These are phyloP conservation scores for Xestia ashworthii DNA, from an alignment of 2,888 invertebrate species.

Conservation along the genomic window DNA sequence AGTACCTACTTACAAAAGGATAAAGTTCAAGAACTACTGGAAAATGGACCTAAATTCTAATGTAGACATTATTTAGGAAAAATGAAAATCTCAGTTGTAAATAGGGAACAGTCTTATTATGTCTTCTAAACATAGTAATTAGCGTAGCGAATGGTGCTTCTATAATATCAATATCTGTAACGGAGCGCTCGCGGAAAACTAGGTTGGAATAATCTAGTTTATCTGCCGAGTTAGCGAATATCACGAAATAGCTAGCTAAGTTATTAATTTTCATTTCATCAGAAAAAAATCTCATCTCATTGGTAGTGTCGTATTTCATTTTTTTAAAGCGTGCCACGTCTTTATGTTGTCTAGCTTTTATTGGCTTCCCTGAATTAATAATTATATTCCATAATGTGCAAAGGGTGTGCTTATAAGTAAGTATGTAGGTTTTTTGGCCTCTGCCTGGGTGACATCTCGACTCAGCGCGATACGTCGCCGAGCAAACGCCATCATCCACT, in stretches of 20 bases:
- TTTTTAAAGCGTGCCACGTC: not conserved
- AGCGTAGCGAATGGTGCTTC: constrained; percentile 52
- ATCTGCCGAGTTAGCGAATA: constrained; percentile 76
- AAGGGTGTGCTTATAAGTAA: not conserved
- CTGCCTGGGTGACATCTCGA: not conserved
- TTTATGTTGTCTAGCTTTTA: not conserved
- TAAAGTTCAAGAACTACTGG: not conserved
- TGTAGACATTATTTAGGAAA: not conserved
- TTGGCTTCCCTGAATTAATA: not conserved
- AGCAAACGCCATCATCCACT: not conserved
- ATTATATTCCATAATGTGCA: not conserved
- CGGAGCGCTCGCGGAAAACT: constrained; percentile 71
- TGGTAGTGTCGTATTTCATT: not conserved
- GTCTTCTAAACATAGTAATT: not conserved
- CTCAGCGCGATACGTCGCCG: not conserved
- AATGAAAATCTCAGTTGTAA: not conserved
- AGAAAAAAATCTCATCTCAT: constrained; percentile 21
- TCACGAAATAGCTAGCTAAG: constrained; percentile 65
- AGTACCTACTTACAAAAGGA: not conserved
- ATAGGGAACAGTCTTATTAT: not conserved
- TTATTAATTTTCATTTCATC: constrained; percentile 67
- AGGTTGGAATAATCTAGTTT: constrained; percentile 80
- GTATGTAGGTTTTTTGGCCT: not conserved
- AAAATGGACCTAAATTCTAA: not conserved
- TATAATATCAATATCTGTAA: constrained; percentile 60